phyloP scores from a whole-genome alignment of 2,113 vertebrate genomes.

The Emydocephalus ijimae region DNA sequence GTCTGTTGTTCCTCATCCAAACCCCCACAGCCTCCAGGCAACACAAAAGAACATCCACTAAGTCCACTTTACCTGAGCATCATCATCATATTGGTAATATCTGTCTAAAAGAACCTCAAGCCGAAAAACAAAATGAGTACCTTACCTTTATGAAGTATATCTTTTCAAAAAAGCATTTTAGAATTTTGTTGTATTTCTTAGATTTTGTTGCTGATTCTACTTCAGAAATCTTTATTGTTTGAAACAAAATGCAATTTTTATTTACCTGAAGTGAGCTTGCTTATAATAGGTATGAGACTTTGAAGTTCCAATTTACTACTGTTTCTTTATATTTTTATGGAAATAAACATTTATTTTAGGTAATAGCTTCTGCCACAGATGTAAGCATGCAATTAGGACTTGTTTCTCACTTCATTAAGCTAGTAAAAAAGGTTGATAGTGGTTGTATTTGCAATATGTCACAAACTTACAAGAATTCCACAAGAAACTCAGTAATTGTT shows the following conservation, averaged over 20 bases:
- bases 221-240: neutral
- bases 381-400: neutral
- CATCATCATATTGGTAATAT: neutral
- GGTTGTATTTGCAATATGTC: neutral
- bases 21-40: neutral
- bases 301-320: neutral
- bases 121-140: neutral
- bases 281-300: neutral
- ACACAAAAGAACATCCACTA: neutral
- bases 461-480: neutral
- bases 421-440: neutral
- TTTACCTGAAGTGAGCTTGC: neutral
- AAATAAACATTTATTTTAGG: neutral
- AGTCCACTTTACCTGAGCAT: neutral
- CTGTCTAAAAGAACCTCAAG: neutral
- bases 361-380: neutral
- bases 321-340: neutral
- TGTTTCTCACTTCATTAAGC: neutral
- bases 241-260: neutral
- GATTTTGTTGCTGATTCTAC: neutral
- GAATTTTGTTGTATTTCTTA: neutral
- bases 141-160: neutral
- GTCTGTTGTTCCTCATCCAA: neutral
- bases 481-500: neutral
- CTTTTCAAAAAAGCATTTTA: neutral